These are phyloP conservation scores for Agrotis exclamationis DNA, from an alignment of 2,888 invertebrate genomes.

Conservation along the genomic window DNA sequence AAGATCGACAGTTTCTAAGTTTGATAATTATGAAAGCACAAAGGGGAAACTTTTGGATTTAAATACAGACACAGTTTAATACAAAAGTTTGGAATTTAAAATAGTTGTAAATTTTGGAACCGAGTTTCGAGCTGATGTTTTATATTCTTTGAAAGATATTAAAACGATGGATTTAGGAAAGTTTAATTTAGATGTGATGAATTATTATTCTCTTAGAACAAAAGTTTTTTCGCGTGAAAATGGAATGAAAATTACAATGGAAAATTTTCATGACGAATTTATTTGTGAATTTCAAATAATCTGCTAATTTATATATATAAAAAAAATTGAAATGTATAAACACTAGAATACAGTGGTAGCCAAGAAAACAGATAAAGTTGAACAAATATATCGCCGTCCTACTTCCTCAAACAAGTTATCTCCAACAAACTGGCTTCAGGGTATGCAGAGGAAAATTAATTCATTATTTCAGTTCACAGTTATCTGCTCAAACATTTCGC, in stretches of 20 bases:
- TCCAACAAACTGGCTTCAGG: slow-evolving; percentile 25
- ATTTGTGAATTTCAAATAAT: not conserved
- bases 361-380: slow-evolving; percentile 9
- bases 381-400: slow-evolving; percentile 10
- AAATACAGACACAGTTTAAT: slow-evolving; percentile 57
- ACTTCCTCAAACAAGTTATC: slow-evolving; percentile 22
- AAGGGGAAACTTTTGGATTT: slow-evolving; percentile 54
- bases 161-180: slow-evolving; percentile 32
- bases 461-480: slow-evolving; percentile 43
- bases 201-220: not conserved
- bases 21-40: slow-evolving; percentile 64
- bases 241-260: not conserved
- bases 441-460: slow-evolving; percentile 44
- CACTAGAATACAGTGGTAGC: not conserved
- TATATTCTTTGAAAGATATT: slow-evolving; percentile 29
- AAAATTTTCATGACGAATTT: not conserved
- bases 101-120: slow-evolving; percentile 54
- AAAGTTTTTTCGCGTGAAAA: not conserved
- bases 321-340: not conserved
- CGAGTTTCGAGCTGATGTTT: slow-evolving; percentile 17
- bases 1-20: slow-evolving; percentile 64
- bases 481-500: slow-evolving; percentile 36
- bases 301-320: not conserved
- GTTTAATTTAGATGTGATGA: slow-evolving; percentile 28
- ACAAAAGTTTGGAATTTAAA: slow-evolving; percentile 53